Conservation (phyloP, 2,888 invertebrate genomes). For the Tiliacea aurago region DNA sequence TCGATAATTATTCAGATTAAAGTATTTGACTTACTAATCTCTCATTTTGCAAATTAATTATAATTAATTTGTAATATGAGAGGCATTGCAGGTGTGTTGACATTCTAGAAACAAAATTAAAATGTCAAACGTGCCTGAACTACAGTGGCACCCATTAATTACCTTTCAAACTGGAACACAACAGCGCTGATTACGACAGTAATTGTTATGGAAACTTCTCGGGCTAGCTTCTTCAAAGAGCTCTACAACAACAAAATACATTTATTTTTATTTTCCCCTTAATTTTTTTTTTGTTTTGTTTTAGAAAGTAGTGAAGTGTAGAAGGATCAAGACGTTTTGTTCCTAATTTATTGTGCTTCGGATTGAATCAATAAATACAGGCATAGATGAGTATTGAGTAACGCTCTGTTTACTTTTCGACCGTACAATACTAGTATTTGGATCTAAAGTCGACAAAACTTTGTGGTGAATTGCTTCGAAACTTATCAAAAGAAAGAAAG, state of each 20-base stretch:
- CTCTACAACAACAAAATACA: no score
- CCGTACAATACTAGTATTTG: background rate
- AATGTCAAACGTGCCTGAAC: background rate
- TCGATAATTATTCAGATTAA: no score
- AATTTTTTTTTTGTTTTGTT: background rate
- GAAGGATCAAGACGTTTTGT: background rate
- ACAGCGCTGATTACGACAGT: background rate
- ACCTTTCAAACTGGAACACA: background rate
- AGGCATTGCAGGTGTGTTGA: background rate
- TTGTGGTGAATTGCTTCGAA: constrained; percentile 11
- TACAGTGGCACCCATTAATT: background rate
- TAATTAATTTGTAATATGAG: background rate
- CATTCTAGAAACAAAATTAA: background rate
- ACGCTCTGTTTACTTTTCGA: constrained; percentile 5
- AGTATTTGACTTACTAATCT: no score
- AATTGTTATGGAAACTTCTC: background rate
- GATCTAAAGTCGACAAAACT: constrained; percentile 11
- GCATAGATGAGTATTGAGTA: constrained; percentile 16
- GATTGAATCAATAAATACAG: constrained; percentile 23
- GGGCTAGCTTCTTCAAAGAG: background rate
- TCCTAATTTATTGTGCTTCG: background rate
- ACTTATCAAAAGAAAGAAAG: no score
- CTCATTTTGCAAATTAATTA: no score
- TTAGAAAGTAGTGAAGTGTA: background rate
- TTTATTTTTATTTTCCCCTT: background rate